These are phyloP conservation scores for Tigriopus japonicus DNA, from an alignment of 1,140 invertebrate species.

Conservation along the genomic window DNA sequence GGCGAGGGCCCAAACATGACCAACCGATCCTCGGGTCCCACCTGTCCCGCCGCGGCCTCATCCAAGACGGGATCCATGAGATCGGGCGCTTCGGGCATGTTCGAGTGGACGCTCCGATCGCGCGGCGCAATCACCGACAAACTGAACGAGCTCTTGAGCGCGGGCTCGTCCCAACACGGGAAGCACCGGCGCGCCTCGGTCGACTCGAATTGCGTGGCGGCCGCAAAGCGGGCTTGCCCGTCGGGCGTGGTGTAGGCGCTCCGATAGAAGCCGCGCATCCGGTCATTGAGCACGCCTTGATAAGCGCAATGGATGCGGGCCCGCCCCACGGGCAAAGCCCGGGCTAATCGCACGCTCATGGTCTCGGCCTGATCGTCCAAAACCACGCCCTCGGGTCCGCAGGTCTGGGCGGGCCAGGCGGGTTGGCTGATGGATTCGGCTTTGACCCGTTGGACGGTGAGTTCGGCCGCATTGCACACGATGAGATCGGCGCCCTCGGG, in stretches of 20 bases:
- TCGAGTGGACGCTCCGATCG: neutral
- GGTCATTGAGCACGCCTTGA: neutral
- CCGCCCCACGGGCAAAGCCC: neutral
- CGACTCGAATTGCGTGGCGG: conserved; percentile 66
- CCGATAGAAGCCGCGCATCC: neutral
- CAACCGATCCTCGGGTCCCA: neutral
- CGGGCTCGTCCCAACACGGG: conserved; percentile 94
- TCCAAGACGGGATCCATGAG: neutral
- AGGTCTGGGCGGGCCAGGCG: too few relatives aligned
- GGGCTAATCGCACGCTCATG: neutral
- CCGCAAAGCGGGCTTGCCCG: neutral
- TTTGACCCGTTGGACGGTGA: neutral
- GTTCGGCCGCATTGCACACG: neutral
- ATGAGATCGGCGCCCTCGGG: neutral
- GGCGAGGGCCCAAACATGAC: conserved; percentile 56
- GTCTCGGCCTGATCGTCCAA: neutral
- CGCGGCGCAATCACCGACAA: conserved; percentile 11
- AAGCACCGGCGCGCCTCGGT: conserved; percentile 84
- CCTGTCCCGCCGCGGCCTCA: too few relatives aligned
- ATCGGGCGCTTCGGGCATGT: neutral
- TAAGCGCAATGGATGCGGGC: neutral
- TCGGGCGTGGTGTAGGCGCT: neutral
- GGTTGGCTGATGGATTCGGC: neutral
- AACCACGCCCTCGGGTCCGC: too few relatives aligned
- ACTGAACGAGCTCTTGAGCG: conserved; percentile 73